phyloP scores from a whole-genome alignment of 2,113 vertebrate species.

The Vidua macroura region DNA sequence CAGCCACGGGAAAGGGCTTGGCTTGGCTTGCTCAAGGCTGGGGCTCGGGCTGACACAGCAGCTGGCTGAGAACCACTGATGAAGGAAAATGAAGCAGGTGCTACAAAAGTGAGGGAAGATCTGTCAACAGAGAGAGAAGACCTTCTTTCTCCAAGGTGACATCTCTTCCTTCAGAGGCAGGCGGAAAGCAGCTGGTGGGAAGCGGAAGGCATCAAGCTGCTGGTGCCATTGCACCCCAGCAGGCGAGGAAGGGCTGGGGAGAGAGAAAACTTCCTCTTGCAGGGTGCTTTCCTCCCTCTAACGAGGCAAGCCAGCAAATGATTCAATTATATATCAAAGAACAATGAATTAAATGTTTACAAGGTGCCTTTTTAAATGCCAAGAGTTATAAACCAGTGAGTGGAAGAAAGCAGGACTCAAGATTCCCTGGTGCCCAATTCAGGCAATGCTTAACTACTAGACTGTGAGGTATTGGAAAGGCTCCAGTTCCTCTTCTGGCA shows the following conservation, averaged over 20 bases:
- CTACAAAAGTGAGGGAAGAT: not conserved
- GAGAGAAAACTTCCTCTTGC: conserved; percentile 19
- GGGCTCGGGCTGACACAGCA: not conserved
- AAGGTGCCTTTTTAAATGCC: conserved; percentile 50
- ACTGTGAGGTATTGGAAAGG: conserved; percentile 52
- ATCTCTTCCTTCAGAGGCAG: not conserved
- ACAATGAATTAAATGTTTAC: conserved; percentile 57
- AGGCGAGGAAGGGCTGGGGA: not conserved
- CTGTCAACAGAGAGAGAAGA: not conserved
- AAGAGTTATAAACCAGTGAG: conserved; percentile 44
- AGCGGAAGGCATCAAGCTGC: not conserved
- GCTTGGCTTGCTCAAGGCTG: not conserved
- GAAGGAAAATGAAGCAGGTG: not conserved
- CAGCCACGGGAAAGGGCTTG: not conserved
- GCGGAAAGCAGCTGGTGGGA: not conserved
- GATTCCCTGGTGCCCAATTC: conserved; percentile 41
- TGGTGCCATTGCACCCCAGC: not conserved
- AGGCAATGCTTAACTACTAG: conserved; percentile 61
- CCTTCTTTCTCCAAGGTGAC: not conserved
- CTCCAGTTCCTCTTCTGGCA: conserved; percentile 55
- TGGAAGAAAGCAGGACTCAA: conserved; percentile 45
- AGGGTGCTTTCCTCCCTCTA: conserved; percentile 45
- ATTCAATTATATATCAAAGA: conserved; percentile 44
- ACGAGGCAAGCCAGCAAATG: conserved; percentile 36
- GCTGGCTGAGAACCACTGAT: not conserved